These are phyloP conservation scores for Cyprinodon variegatus DNA, from an alignment of 2,113 vertebrate species.

Conservation along the genomic window DNA sequence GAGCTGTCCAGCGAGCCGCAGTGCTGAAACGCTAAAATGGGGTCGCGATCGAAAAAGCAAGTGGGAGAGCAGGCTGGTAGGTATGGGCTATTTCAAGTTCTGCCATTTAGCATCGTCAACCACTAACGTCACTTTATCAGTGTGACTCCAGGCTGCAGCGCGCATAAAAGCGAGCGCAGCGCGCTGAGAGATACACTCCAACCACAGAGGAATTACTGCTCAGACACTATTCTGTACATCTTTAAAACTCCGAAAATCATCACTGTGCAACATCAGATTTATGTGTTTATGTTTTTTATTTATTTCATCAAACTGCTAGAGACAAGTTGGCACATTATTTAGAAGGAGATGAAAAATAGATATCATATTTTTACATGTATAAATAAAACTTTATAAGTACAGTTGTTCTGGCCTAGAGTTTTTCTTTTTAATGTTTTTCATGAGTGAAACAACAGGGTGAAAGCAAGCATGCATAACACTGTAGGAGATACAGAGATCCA, in stretches of 20 bases:
- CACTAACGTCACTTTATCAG: conserved; percentile 69
- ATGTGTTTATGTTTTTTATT: neutral
- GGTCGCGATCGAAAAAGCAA: conserved; percentile 32
- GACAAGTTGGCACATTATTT: neutral
- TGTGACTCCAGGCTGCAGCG: conserved; percentile 53
- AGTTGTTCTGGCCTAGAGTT: too few species aligned
- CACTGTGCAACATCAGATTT: neutral
- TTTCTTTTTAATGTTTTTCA: too few species aligned
- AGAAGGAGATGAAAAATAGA: neutral
- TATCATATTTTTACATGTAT: neutral
- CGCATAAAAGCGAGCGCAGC: conserved; percentile 59
- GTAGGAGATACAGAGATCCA: too few species aligned
- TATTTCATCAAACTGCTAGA: neutral
- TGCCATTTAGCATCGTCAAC: conserved; percentile 73
- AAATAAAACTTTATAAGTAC: neutral
- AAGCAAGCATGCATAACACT: too few species aligned
- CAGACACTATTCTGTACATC: neutral
- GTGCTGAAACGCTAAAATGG: conserved; percentile 52
- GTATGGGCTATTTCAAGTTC: conserved; percentile 69
- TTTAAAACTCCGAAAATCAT: too few species aligned
- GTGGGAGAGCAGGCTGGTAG: conserved; percentile 53
- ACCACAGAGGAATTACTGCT: conserved; percentile 6
- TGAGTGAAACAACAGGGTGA: too few species aligned
- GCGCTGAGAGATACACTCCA: conserved; percentile 25
- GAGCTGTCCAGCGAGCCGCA: conserved; percentile 54